These are phyloP conservation scores for Hesperia comma DNA, from an alignment of 2,888 invertebrate genomes.

Conservation along the genomic window DNA sequence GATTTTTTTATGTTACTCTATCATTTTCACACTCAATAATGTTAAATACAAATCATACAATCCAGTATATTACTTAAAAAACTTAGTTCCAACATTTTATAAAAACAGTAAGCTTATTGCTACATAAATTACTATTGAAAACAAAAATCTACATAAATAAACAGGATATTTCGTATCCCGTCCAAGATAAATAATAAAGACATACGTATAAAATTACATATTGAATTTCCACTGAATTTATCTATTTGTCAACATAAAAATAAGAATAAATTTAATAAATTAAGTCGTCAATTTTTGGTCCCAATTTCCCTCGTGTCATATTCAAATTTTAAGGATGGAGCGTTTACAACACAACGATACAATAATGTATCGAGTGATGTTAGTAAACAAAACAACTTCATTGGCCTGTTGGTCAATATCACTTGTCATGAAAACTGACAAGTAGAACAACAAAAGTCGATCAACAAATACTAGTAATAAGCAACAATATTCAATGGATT, in stretches of 20 bases:
- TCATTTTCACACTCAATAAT: background rate
- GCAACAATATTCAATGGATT: background rate
- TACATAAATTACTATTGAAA: too few species aligned
- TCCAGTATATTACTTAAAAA: too few species aligned
- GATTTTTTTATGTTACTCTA: background rate
- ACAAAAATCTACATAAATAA: background rate
- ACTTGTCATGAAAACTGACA: background rate
- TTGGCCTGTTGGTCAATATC: background rate
- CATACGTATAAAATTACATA: too few species aligned
- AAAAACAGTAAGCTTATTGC: too few species aligned
- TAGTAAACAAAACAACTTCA: background rate
- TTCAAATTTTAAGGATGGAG: background rate
- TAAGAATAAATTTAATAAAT: background rate
- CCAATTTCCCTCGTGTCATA: background rate
- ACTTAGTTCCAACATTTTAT: too few species aligned
- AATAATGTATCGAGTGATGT: background rate
- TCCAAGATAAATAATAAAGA: too few species aligned
- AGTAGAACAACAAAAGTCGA: background rate
- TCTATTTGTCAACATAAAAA: background rate
- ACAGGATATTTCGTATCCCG: background rate
- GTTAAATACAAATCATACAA: too few species aligned
- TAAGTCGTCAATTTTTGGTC: background rate
- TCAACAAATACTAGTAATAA: conserved; percentile 5
- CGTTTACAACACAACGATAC: background rate
- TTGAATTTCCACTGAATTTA: background rate